Evolutionary conservation across 2,113 vertebrate species (phyloP), one percentile per base, ranked within the genome.

Genomic region (Ctenomys sociabilis): DNA sequence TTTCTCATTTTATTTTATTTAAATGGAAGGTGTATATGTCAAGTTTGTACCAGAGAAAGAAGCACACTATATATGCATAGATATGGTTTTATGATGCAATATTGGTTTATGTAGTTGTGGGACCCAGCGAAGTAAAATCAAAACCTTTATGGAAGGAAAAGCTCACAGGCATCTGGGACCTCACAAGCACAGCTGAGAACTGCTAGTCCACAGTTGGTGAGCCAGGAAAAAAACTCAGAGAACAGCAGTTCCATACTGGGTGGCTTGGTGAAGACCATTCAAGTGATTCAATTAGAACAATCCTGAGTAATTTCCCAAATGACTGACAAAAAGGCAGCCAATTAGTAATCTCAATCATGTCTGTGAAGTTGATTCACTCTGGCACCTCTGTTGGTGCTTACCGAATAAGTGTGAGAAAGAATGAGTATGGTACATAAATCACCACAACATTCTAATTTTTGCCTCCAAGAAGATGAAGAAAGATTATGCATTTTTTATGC

Each of bases 131-230:
- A 88, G 37, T 3, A 95, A 75, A 6, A 17, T n/a, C 13, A 37
- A 22, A 64, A 28, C 61, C 19, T n/a, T 0, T 28, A 85, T 37
- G 26, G 21, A 26, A 61, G 28, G 7, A n/a, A 77, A 57, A 2
- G 6, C 45, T 32, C 7, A 12, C 2, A 57, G 54, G 26, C 3
- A 40, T 14, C 4, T 43, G 10, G 49, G 90, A 30, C 28, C 6
- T 73, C 75, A 87, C 2, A 73, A 24, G 17, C 24, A 70, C 5
- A 17, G 26, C 5, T 12, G 57, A 2, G 78, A 81, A 43, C 1
- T 30, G 13, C 3, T 37, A 7, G 0, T 5, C 0, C 28, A 35
- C 35, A 59, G 3, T 7, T 28, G 2, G 0, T 28, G 16, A 4
- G 3, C 22, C 32, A 68, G 35, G 2, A 57, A 82, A 9, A 7